Conservation (phyloP, 2,797 vertebrate genomes). For the Bradypodion ventrale region DNA sequence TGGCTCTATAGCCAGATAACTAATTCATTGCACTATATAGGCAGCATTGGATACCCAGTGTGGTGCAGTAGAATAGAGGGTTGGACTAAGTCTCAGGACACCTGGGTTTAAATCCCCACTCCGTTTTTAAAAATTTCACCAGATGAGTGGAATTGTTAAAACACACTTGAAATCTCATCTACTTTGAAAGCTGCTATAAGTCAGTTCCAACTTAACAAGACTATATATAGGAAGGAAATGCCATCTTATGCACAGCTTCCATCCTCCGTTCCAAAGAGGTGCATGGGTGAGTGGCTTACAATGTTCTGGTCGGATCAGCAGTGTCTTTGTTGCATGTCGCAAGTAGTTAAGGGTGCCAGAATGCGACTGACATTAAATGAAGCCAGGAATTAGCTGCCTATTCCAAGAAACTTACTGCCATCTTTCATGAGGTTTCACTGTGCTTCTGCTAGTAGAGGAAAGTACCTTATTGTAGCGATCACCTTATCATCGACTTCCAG, state of each 20-base stretch:
- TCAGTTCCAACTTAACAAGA: no score
- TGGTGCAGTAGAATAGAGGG: no score
- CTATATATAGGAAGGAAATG: neutral
- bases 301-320: constrained; percentile 15
- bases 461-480: constrained; percentile 64
- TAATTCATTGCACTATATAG: no score
- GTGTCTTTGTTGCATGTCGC: neutral
- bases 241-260: neutral
- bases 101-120: no score
- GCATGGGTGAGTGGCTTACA: neutral
- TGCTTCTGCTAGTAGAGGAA: constrained; percentile 60
- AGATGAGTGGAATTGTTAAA: no score
- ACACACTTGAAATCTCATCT: no score
- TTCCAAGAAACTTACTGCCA: constrained; percentile 44
- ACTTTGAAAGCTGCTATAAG: no score
- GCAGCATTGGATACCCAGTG: no score
- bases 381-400: constrained; percentile 27
- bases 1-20: no score
- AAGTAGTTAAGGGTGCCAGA: constrained; percentile 8
- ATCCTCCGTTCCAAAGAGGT: neutral
- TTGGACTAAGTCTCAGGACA: no score
- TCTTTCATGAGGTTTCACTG: constrained; percentile 52
- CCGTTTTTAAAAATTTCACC: no score
- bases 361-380: constrained; percentile 35
- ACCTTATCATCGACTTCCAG: constrained; percentile 66